Percentiles rank a stretch among this genome's conserved stretches.
Conservation (phyloP, 1,140 invertebrate species). For the Medauroidea extradentata region DNA sequence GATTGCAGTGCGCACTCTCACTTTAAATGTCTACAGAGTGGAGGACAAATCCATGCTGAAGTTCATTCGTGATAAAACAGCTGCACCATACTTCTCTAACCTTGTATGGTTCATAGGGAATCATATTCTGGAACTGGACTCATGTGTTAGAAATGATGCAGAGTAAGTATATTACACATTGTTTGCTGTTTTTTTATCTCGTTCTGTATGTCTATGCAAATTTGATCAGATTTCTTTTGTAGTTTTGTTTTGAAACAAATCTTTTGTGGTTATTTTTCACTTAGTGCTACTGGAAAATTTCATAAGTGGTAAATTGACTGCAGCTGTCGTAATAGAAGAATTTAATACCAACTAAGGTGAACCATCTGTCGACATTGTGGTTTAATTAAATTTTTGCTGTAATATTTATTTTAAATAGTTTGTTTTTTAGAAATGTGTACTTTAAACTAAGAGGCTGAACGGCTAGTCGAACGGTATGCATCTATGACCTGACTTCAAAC, state of each 20-base stretch:
- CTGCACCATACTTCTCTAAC: constrained; percentile 97
- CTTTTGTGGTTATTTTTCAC: neutral
- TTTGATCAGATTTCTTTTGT: neutral
- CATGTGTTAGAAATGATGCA: constrained; percentile 89
- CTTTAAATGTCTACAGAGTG: constrained; percentile 94
- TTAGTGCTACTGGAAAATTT: neutral
- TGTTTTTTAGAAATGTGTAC: too few species aligned
- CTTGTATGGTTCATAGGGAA: constrained; percentile 99
- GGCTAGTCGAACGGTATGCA: too few species aligned
- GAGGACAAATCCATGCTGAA: constrained; percentile 93
- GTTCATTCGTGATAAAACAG: constrained; percentile 93
- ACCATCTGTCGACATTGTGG: too few species aligned
- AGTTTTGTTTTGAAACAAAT: neutral
- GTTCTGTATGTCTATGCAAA: neutral
- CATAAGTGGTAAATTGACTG: neutral
- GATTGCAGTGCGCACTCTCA: constrained; percentile 95
- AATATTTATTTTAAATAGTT: too few species aligned
- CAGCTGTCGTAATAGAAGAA: too few species aligned
- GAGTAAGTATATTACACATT: constrained; percentile 80
- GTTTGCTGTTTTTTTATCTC: too few species aligned
- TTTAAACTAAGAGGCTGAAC: too few species aligned
- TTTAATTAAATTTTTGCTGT: too few species aligned
- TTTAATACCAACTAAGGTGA: too few species aligned
- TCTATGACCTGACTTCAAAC: too few species aligned
- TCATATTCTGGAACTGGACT: constrained; percentile 94